Evolutionary conservation across 1,140 invertebrate species (phyloP), one percentile per base, ranked within the genome.

Genomic region (Bombus impatiens): DNA sequence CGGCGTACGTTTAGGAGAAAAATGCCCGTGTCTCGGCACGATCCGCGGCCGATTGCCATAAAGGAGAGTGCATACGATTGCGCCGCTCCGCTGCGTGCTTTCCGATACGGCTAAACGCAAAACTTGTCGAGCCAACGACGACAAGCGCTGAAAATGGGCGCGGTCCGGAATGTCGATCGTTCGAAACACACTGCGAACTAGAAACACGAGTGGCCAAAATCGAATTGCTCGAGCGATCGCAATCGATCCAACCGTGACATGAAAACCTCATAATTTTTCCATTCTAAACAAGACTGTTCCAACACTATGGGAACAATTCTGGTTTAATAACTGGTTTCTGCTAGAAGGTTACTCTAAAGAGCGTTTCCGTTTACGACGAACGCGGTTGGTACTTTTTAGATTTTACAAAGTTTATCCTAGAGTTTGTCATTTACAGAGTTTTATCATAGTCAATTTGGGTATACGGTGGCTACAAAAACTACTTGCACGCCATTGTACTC

Each of bases 141-240:
- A 94, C 91, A 40, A 35, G 93, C 89, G 92, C 91, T 93, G 91
- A 91, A 81, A 94, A 93, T 94, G 93, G 93, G 94, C 91, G 94
- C 94, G 93, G 93, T 93, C 86, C 81, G 93, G 94, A 94, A 94
- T 94, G 94, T 92, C 93, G 93, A 93, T 94, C 92, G 91, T 90
- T 91, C 87, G 71, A 65, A 82, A 77, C 79, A 68, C 71, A 72
- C 68, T 35, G 57, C 40, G 47, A 57, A 44, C 42, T 78, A 89
- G 88, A 89, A 44, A 57, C 44, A 62, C 22, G 57, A 18, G 25
- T 42, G 37, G 37, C 37, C 68, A n/a, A 77, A 83, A 67, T 76
- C n/a, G 12, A 47, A 71, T 32, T 37, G 74, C 4, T 37, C 18
- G 10, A 32, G 4, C 40, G 28, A 42, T n/a, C 10, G 47, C 47